These are phyloP conservation scores for Eupithecia dodoneata DNA, from an alignment of 2,888 invertebrate species.

Conservation along the genomic window DNA sequence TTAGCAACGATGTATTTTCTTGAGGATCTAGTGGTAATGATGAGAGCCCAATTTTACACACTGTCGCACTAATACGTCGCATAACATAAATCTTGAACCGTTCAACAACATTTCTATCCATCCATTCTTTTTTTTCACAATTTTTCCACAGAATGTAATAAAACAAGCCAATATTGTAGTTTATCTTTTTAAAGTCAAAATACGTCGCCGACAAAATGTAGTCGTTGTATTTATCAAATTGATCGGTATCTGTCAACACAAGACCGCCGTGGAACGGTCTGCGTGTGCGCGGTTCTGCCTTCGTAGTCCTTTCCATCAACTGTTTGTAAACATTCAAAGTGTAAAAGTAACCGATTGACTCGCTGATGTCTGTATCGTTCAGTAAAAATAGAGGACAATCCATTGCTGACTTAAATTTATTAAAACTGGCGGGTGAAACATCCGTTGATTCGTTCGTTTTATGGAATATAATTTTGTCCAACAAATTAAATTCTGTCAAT, in stretches of 20 bases:
- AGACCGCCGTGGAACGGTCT: slow-evolving; percentile 46
- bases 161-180: slow-evolving; percentile 57
- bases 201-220: slow-evolving; percentile 60
- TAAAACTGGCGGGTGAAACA: slow-evolving; percentile 47
- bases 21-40: slow-evolving; percentile 57
- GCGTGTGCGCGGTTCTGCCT: slow-evolving; percentile 56
- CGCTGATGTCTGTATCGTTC: slow-evolving; percentile 52
- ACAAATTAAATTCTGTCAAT: slow-evolving; percentile 46
- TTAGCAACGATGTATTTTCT: slow-evolving; percentile 46
- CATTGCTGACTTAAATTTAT: slow-evolving; percentile 53
- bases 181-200: slow-evolving; percentile 54
- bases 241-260: slow-evolving; percentile 47
- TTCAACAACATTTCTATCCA: slow-evolving; percentile 58
- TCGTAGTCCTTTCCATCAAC: slow-evolving; percentile 41
- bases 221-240: slow-evolving; percentile 62
- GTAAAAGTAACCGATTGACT: slow-evolving; percentile 60
- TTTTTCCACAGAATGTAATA: slow-evolving; percentile 60
- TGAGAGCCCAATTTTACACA: slow-evolving; percentile 55
- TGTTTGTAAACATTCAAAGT: slow-evolving; percentile 59
- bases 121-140: slow-evolving; percentile 60
- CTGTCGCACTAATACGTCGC: slow-evolving; percentile 52
- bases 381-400: slow-evolving; percentile 57
- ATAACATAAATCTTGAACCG: slow-evolving; percentile 55
- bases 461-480: not conserved
- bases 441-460: slow-evolving; percentile 7